Percentiles rank a stretch among this genome's conserved stretches.
These are phyloP conservation scores for Engraulis encrasicolus DNA, from an alignment of 2,113 vertebrate genomes.

Conservation along the genomic window DNA sequence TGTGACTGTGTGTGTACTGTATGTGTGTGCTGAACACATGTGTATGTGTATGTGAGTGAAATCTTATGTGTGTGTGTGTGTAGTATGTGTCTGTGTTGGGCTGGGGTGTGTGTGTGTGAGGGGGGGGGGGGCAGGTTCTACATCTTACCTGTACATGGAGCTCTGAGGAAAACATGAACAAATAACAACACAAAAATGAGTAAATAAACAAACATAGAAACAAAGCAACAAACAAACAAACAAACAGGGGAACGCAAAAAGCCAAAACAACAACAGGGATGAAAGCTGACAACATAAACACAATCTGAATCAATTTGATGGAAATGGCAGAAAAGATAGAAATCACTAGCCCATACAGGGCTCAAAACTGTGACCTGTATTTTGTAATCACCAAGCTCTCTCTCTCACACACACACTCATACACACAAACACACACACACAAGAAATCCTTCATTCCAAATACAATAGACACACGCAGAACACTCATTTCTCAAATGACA, in stretches of 20 bases:
- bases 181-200: slow-evolving; percentile 47
- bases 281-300: background rate
- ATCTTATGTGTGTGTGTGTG: too few relatives aligned
- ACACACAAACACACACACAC: background rate
- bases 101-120: too few relatives aligned
- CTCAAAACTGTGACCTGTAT: background rate
- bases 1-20: too few relatives aligned
- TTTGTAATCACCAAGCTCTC: background rate
- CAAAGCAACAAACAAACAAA: slow-evolving; percentile 22
- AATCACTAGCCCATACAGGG: background rate
- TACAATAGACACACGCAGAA: too few relatives aligned
- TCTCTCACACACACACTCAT: too few relatives aligned
- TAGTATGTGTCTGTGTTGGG: too few relatives aligned
- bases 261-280: background rate
- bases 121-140: background rate
- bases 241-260: background rate
- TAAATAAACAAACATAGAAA: slow-evolving; percentile 27
- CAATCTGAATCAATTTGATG: background rate
- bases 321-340: too few relatives aligned
- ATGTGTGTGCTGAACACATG: too few relatives aligned
- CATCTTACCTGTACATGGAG: slow-evolving; percentile 49
- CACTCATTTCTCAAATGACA: too few relatives aligned
- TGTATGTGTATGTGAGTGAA: too few relatives aligned
- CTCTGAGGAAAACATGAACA: slow-evolving; percentile 47
- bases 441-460: too few relatives aligned